These are phyloP conservation scores for Tyria jacobaeae DNA, from an alignment of 2,888 invertebrate genomes.

Conservation along the genomic window DNA sequence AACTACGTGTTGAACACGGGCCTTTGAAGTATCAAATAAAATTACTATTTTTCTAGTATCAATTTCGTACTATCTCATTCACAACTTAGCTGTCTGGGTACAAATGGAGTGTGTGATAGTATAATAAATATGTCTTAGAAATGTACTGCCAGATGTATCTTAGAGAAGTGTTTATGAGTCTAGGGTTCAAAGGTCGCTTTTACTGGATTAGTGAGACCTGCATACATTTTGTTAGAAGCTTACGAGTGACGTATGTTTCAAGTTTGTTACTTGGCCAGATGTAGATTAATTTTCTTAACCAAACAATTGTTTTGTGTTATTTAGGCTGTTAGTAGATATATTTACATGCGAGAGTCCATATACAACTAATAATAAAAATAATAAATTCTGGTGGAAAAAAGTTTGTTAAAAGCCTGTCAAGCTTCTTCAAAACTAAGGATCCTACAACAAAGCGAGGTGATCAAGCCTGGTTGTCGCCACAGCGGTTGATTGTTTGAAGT, in stretches of 20 bases:
- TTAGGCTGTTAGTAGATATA: too few species aligned
- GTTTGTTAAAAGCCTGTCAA: too few species aligned
- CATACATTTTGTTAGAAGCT: constrained; percentile 7
- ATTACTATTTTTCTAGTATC: neutral
- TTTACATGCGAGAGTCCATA: too few species aligned
- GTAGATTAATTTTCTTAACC: neutral
- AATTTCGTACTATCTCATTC: constrained; percentile 21
- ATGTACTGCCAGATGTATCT: constrained; percentile 4
- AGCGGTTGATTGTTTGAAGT: too few species aligned
- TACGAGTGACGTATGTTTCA: neutral
- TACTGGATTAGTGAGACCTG: constrained; percentile 3
- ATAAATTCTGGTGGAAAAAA: too few species aligned
- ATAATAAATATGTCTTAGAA: constrained; percentile 18
- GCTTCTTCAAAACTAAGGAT: too few species aligned
- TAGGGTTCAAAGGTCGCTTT: constrained; percentile 5
- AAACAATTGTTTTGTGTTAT: neutral
- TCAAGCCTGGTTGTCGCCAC: too few species aligned
- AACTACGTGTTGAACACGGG: neutral
- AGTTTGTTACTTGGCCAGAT: neutral
- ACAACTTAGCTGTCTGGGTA: constrained; percentile 23
- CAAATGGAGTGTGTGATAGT: constrained; percentile 25
- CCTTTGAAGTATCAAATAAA: neutral
- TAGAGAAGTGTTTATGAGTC: constrained; percentile 10
- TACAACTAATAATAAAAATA: neutral
- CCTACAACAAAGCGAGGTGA: too few species aligned